Conservation (phyloP, 2,113 vertebrate species). For the Porphyrio hochstetteri region DNA sequence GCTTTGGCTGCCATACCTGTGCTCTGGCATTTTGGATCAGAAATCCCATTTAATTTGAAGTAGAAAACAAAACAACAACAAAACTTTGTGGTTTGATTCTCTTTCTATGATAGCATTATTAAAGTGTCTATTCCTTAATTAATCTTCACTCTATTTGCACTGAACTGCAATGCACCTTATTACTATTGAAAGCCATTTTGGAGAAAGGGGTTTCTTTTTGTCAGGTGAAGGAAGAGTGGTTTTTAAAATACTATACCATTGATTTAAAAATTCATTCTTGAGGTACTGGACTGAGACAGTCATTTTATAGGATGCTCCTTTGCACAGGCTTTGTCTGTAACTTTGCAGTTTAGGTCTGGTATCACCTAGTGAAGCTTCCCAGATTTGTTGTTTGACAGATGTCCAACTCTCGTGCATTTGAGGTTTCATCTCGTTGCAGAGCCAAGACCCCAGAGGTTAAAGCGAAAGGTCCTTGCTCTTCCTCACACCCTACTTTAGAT, state of each 20-base stretch:
- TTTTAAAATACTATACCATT: background rate
- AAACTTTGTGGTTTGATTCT: background rate
- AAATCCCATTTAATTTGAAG: background rate
- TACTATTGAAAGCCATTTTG: background rate
- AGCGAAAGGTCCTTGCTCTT: background rate
- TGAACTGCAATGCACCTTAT: background rate
- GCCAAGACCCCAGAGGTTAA: background rate
- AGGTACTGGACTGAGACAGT: background rate
- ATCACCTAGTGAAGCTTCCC: background rate
- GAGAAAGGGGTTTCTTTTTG: background rate
- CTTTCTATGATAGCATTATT: background rate
- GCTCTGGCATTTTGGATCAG: background rate
- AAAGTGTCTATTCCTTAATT: background rate
- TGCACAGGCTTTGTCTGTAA: background rate
- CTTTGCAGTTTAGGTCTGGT: background rate
- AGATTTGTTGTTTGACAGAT: background rate
- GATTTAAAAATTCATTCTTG: background rate
- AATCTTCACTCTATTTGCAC: background rate
- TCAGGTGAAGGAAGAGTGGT: background rate
- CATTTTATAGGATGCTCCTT: background rate
- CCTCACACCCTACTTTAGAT: background rate
- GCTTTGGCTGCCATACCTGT: slow-evolving; percentile 28
- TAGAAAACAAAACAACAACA: background rate
- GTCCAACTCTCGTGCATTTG: background rate
- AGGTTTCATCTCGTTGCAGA: background rate